Conservation (phyloP, 2,888 invertebrate genomes). For the Adineta ricciae region DNA sequence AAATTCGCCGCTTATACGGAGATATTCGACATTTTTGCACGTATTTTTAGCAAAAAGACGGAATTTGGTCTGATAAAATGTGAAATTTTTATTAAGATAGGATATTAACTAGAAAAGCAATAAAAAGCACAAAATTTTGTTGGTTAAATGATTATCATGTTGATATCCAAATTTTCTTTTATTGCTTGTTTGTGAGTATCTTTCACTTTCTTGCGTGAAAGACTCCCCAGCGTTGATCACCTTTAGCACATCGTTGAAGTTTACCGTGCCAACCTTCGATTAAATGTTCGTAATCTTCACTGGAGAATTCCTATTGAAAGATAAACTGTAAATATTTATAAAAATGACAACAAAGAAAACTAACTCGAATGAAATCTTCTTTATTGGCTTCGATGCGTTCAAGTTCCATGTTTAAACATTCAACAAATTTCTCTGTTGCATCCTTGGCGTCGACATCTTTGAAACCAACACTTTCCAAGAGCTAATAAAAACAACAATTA, state of each 20-base stretch:
- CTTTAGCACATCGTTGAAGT: conserved; percentile 21
- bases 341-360: too few relatives aligned
- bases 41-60: too few relatives aligned
- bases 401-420: conserved; percentile 52
- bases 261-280: conserved; percentile 31
- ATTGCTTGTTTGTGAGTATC: not conserved
- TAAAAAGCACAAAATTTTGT: not conserved
- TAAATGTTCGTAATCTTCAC: conserved; percentile 27
- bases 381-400: conserved; percentile 47
- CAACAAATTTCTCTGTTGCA: conserved; percentile 52
- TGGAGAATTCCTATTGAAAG: conserved; percentile 19
- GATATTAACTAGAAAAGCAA: not conserved
- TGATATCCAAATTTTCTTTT: not conserved
- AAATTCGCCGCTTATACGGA: too few relatives aligned
- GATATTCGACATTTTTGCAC: too few relatives aligned
- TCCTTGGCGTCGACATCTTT: conserved; percentile 52
- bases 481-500: not conserved
- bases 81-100: not conserved
- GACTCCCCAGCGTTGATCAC: conserved; percentile 32
- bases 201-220: conserved; percentile 10
- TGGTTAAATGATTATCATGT: not conserved
- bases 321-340: too few relatives aligned
- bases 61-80: not conserved
- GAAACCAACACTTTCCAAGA: conserved; percentile 53
- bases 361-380: conserved; percentile 48